Percentiles rank a stretch among this genome's conserved stretches.
Conservation (phyloP, 1,140 invertebrate species). For the Aporrectodea caliginosa region DNA sequence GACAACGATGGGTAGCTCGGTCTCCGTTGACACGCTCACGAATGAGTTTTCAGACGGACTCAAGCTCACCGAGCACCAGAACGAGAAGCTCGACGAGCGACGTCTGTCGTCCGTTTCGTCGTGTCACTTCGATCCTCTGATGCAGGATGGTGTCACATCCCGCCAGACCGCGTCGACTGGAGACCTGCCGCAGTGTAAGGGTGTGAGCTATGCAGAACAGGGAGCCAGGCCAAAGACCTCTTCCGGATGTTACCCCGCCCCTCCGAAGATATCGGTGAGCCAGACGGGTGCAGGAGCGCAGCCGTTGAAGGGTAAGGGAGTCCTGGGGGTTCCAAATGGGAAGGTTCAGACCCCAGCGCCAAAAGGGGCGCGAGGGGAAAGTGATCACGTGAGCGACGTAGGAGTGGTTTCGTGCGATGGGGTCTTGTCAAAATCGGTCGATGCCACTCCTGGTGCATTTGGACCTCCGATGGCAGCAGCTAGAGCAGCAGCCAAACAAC, state of each 20-base stretch:
- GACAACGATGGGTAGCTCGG: not conserved
- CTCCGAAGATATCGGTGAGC: slow-evolving; percentile 2
- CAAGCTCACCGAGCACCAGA: slow-evolving; percentile 47
- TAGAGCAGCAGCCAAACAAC: no score
- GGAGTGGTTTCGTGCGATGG: no score
- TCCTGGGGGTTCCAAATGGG: not conserved
- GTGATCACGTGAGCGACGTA: not conserved
- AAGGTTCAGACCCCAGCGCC: not conserved
- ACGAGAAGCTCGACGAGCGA: slow-evolving; percentile 43
- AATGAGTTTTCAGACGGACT: slow-evolving; percentile 29
- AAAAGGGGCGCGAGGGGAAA: not conserved
- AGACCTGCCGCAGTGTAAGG: not conserved
- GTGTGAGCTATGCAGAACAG: slow-evolving; percentile 10
- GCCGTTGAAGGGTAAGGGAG: not conserved
- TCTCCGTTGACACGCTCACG: not conserved
- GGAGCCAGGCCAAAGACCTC: slow-evolving; percentile 30
- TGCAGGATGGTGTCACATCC: slow-evolving; percentile 29
- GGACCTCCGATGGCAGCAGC: no score
- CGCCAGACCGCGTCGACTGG: slow-evolving; percentile 9
- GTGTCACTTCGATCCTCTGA: slow-evolving; percentile 47
- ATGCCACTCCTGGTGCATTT: no score
- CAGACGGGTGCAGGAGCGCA: not conserved
- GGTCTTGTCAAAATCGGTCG: no score
- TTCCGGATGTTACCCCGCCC: not conserved
- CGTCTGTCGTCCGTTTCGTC: slow-evolving; percentile 44